Evolutionary conservation across 2,888 invertebrate genomes (phyloP).

Genomic region (Mythimna albipuncta): DNA sequence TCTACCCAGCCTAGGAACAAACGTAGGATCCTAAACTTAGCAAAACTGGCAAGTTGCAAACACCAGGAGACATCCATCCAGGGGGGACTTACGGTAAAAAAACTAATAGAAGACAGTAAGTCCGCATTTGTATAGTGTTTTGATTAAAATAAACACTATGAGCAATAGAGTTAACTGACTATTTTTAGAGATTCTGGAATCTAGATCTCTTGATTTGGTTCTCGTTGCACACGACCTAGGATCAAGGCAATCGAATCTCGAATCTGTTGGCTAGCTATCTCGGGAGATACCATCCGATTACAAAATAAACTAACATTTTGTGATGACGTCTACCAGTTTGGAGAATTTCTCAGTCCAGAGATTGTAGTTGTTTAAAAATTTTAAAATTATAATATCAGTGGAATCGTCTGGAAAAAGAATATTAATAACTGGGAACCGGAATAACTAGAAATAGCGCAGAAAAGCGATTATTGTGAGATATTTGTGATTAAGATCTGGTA

Average conservation of each 20-base stretch:
- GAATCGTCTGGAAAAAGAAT: slow-evolving; percentile 34
- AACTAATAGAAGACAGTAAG: too few species aligned
- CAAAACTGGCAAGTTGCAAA: not conserved
- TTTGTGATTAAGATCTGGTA: slow-evolving; percentile 7
- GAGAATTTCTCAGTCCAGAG: slow-evolving; percentile 24
- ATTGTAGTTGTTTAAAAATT: slow-evolving; percentile 42
- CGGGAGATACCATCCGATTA: not conserved
- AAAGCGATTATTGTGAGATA: slow-evolving; percentile 15
- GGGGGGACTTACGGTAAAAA: too few species aligned
- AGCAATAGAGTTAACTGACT: too few species aligned
- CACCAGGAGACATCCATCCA: too few species aligned
- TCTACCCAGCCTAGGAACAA: too few species aligned
- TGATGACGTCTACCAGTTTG: not conserved
- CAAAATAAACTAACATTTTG: slow-evolving; percentile 6
- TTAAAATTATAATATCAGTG: slow-evolving; percentile 27
- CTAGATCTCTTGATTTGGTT: not conserved
- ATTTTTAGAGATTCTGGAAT: not conserved
- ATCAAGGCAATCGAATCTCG: not conserved
- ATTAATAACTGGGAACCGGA: slow-evolving; percentile 33
- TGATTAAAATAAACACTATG: too few species aligned
- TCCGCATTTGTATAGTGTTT: too few species aligned
- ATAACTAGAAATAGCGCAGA: slow-evolving; percentile 28
- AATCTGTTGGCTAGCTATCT: slow-evolving; percentile 9
- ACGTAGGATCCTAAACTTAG: not conserved
- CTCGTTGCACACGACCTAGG: not conserved